Base-by-base conservation (phyloP, 2,888 invertebrate species). In the Octodonta nipae region DNA sequence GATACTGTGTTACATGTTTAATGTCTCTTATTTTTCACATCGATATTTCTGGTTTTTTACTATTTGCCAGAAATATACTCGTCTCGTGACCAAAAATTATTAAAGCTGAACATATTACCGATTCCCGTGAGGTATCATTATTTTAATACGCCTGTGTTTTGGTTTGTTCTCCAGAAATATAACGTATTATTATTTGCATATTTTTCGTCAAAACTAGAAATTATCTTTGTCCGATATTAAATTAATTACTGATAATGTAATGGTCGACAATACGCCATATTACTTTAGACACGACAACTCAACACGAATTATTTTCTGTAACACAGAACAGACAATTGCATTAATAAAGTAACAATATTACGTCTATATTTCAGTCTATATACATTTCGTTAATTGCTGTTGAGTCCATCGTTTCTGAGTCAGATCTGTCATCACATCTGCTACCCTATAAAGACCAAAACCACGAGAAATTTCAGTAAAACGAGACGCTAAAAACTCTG, bases 201-300 rank as follows among this genome's bases (percentile, higher is more conserved):
- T 39, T 45, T 46, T 42, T 44, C 37, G 33, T 42, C 16, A 36
- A 41, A 36, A 40, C 41, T 31, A 37, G 37, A 43, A 46, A 42
- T 39, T 37, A 31, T 39, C 35, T 37, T 16, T 33, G 16, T 30
- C 25, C 26, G 25, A 36, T 30, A 26, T 32, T 28, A 32, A 22
- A 34, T 38, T 36, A 38, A 38, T 38, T 34, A 31, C 22, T 36
- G 28, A 28, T 31, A 32, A 41, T 37, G 41, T 42, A 44, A 44
- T 38, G 41, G 42, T 42, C 39, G 40, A 38, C 39, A 38, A 42
- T 37, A 45, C 41, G 49, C 51, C 56, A 58, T 58, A 44, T 54
- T 58, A 47, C 49, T 53, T 55, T 49, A 50, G 50, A 54, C 58
- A 58, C 56, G 57, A 55, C 22, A 22, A 22, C 22, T n/a, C 22